A percentile compares a stretch with the other conserved stretches of the same genome.
Conservation (phyloP, 2,113 vertebrate genomes). For the Pao palembangensis region DNA sequence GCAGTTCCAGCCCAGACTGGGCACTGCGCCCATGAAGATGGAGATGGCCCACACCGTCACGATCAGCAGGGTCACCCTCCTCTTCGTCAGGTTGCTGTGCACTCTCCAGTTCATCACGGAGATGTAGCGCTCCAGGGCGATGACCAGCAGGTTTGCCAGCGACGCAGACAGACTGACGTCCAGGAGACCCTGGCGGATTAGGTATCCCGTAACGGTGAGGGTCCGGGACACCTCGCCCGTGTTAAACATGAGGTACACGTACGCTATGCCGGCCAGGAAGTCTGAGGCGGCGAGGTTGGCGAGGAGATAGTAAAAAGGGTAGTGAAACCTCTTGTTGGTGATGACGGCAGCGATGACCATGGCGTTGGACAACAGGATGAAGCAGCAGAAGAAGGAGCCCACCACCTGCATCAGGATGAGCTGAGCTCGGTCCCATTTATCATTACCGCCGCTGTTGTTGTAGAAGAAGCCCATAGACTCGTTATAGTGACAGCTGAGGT, state of each 20-base stretch:
- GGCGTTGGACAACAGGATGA: slow-evolving; percentile 93
- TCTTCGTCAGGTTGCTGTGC: slow-evolving; percentile 93
- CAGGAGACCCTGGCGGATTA: slow-evolving; percentile 91
- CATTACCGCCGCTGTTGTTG: slow-evolving; percentile 75
- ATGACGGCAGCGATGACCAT: slow-evolving; percentile 92
- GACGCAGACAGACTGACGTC: slow-evolving; percentile 93
- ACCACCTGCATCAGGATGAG: slow-evolving; percentile 83
- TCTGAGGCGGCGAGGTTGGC: slow-evolving; percentile 93
- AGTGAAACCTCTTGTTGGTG: slow-evolving; percentile 92
- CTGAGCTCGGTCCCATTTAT: slow-evolving; percentile 77
- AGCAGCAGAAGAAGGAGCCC: slow-evolving; percentile 89
- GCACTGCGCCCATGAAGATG: slow-evolving; percentile 92
- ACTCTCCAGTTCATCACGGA: slow-evolving; percentile 90
- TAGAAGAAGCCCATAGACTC: slow-evolving; percentile 92
- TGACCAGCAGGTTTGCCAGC: slow-evolving; percentile 87
- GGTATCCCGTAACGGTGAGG: slow-evolving; percentile 85
- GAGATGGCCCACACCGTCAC: slow-evolving; percentile 87
- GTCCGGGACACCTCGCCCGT: slow-evolving; percentile 82
- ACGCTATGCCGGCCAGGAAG: slow-evolving; percentile 94
- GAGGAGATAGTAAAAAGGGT: slow-evolving; percentile 94
- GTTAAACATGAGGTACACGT: slow-evolving; percentile 96
- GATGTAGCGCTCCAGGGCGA: slow-evolving; percentile 93
- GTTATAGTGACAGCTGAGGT: slow-evolving; percentile 82
- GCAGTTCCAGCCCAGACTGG: slow-evolving; percentile 95
- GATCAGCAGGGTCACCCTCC: slow-evolving; percentile 90